Conservation (phyloP, 2,797 vertebrate genomes). For the Gambelia wislizenii region DNA sequence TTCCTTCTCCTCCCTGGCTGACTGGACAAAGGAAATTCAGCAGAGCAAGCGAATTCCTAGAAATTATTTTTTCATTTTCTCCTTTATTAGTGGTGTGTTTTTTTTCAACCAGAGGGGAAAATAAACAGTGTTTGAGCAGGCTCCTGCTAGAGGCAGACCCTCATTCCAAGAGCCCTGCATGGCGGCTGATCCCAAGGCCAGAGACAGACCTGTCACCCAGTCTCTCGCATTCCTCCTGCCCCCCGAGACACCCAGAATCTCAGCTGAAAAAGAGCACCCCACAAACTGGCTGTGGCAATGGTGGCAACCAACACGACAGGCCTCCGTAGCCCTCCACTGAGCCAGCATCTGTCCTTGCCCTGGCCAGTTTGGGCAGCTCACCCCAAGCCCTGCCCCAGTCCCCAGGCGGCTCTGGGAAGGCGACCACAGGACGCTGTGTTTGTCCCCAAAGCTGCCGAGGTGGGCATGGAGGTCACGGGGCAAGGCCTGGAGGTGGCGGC, state of each 20-base stretch:
- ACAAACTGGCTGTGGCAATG: background rate
- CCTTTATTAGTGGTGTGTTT: background rate
- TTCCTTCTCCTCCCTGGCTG: background rate
- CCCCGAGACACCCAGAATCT: no score
- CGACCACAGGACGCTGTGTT: background rate
- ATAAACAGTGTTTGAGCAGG: background rate
- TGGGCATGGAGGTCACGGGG: background rate
- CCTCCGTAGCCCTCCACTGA: background rate
- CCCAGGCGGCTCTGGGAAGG: background rate
- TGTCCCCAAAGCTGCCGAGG: background rate
- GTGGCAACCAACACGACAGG: background rate
- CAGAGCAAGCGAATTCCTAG: slow-evolving; percentile 5
- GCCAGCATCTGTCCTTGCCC: no score
- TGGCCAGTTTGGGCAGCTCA: background rate
- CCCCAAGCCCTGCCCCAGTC: no score
- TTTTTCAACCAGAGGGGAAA: background rate
- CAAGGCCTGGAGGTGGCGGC: background rate
- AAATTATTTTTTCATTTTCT: slow-evolving; percentile 9
- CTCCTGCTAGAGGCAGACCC: no score
- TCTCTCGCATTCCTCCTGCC: no score
- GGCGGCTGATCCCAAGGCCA: no score
- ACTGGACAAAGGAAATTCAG: background rate
- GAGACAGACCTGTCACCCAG: background rate
- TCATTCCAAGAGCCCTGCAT: no score
- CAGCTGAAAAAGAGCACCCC: background rate